A percentile compares a stretch with the other conserved stretches of the same genome.
phyloP scores from a whole-genome alignment of 2,113 vertebrate species.

The Gavia stellata region DNA sequence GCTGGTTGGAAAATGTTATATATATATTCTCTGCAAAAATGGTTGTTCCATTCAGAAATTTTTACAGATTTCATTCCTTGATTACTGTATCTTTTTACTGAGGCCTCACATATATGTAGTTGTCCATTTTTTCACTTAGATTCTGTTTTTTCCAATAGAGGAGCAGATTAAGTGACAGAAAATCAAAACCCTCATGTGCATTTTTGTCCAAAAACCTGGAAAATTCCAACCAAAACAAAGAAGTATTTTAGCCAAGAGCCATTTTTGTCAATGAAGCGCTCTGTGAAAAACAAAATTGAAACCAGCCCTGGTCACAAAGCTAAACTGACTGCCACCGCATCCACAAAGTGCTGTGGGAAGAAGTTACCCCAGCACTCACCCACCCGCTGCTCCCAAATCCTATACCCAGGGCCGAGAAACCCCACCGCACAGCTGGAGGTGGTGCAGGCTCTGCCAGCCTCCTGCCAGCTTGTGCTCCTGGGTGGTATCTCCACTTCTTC shows the following conservation, averaged over 20 bases:
- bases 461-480: not conserved
- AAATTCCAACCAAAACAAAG: constrained; percentile 36
- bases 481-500: not conserved
- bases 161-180: constrained; percentile 9
- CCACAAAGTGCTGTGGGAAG: not conserved
- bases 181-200: not conserved
- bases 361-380: not conserved
- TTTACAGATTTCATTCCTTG: not conserved
- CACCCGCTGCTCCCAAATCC: not conserved
- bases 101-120: not conserved
- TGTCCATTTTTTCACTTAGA: not conserved
- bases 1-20: constrained; percentile 47
- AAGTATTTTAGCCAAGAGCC: constrained; percentile 13
- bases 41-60: not conserved
- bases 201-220: not conserved
- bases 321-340: not conserved
- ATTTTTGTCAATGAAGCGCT: constrained; percentile 19
- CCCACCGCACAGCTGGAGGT: not conserved
- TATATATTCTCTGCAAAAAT: constrained; percentile 33
- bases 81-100: not conserved
- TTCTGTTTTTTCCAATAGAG: not conserved
- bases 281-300: constrained; percentile 22
- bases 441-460: not conserved
- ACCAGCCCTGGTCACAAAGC: not conserved
- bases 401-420: not conserved